phyloP scores from a whole-genome alignment of 1,140 invertebrate genomes.

The Latrodectus geometricus region DNA sequence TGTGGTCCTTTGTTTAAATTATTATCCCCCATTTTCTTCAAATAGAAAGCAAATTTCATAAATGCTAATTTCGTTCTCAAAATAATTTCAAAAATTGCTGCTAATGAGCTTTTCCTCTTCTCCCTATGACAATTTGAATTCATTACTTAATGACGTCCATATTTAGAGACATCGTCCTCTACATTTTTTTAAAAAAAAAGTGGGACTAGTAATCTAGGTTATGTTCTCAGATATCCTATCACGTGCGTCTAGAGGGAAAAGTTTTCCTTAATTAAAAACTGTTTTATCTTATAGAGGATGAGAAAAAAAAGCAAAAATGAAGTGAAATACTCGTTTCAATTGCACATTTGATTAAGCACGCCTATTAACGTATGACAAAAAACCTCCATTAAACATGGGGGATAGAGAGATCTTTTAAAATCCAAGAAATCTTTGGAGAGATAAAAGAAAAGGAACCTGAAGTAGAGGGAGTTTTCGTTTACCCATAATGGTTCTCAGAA shows the following conservation, averaged over 20 bases:
- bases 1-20: too few species aligned
- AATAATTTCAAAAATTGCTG: not conserved
- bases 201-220: not conserved
- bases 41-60: not conserved
- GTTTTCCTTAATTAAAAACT: not conserved
- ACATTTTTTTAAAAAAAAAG: not conserved
- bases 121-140: not conserved
- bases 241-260: not conserved
- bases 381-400: conserved; percentile 9
- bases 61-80: not conserved
- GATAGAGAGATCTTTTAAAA: conserved; percentile 1
- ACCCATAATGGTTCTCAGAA: not conserved
- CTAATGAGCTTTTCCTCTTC: not conserved
- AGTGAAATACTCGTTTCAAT: conserved; percentile 5
- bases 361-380: conserved; percentile 11
- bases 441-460: not conserved
- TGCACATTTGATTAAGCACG: conserved; percentile 33
- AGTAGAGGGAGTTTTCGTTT: not conserved
- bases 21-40: too few species aligned
- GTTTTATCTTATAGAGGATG: not conserved
- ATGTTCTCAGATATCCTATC: not conserved
- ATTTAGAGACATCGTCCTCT: not conserved
- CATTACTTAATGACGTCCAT: not conserved
- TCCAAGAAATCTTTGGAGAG: not conserved
- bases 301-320: not conserved